Evolutionary conservation across 2,113 vertebrate species (phyloP), one percentile per base, ranked within the genome.

Genomic region (Dipodomys spectabilis): DNA sequence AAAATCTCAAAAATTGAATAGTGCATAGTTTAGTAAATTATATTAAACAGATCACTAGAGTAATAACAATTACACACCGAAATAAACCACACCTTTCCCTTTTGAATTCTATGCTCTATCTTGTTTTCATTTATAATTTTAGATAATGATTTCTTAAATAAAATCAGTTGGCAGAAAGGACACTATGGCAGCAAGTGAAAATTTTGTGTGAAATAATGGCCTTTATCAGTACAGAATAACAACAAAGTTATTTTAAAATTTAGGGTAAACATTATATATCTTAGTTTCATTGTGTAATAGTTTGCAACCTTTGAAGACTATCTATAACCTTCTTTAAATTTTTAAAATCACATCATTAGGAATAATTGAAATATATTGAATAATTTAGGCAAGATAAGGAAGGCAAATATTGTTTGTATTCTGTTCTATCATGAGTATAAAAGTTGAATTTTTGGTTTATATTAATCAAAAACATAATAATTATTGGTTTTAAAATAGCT

Each of bases 61-160:
- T 16, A 16, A 57, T 57, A 57, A 13, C 53, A 57, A 57, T 57
- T 57, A 57, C 15, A 57, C 53, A 57, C 12, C 15, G 12, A 57
- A 57, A 18, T 57, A 57, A 57, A 39, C 39, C 39, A 39, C 5
- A 39, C 39, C 39, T 79, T 88, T 77, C 30, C 67, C 22, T 93
- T 78, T 65, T 49, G 74, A 64, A 57, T 69, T 74, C 11, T 67
- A 20, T 65, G 27, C 25, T 80, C 19, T 30, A 57, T 7, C 23
- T 71, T 62, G 32, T 19, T n/a, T 32, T 80, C 73, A 67, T n/a
- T 23, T 39, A 60, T 25, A 72, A 83, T 10, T 15, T 86, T 53
- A 87, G 3, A 28, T 75, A 39, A 28, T 87, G 28, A 72, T 72
- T 95, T 81, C 27, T 72, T 30, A 92, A 90, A 68, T 72, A 25